phyloP scores from a whole-genome alignment of 2,888 invertebrate species.

The Nowickia ferox region DNA sequence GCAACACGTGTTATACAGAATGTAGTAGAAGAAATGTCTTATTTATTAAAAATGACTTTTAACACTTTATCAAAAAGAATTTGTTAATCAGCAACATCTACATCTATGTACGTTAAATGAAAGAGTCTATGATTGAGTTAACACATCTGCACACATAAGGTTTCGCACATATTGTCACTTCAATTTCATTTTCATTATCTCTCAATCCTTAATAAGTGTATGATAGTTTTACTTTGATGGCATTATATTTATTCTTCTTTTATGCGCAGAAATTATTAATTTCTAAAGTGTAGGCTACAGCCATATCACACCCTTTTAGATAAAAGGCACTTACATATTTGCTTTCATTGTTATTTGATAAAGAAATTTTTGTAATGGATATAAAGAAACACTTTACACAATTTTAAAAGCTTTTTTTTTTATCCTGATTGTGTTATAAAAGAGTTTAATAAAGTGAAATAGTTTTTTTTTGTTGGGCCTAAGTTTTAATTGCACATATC shows the following conservation, averaged over 20 bases:
- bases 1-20: constrained; percentile 18
- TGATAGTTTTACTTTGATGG: constrained; percentile 11
- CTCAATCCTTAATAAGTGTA: not conserved
- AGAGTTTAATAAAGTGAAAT: no score
- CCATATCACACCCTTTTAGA: not conserved
- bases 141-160: not conserved
- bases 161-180: not conserved
- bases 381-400: not conserved
- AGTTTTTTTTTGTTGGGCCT: no score
- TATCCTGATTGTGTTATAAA: no score
- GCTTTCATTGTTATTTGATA: not conserved
- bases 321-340: not conserved
- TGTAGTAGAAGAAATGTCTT: constrained; percentile 48
- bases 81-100: constrained; percentile 10
- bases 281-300: not conserved
- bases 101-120: not conserved
- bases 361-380: constrained; percentile 1
- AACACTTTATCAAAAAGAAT: constrained; percentile 14
- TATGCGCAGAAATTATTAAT: not conserved
- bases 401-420: not conserved
- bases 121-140: not conserved
- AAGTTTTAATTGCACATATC: no score
- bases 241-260: not conserved
- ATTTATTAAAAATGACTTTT: constrained; percentile 51
- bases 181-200: constrained; percentile 15